A percentile compares a stretch with the other conserved stretches of the same genome.
These are phyloP conservation scores for Reticulitermes speratus DNA, from an alignment of 1,140 invertebrate genomes.

Conservation along the genomic window DNA sequence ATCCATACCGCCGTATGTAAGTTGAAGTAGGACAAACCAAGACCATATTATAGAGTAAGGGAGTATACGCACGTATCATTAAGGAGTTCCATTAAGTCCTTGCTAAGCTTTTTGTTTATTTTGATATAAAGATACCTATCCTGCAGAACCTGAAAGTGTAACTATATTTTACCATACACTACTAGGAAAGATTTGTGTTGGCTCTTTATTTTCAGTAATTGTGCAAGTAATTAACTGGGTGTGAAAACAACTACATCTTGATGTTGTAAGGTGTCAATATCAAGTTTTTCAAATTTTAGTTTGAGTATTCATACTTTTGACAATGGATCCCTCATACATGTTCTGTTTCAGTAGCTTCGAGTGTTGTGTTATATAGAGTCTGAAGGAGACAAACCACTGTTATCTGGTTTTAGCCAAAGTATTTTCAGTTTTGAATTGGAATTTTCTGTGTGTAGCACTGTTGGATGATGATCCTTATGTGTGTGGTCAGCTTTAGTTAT, in stretches of 20 bases:
- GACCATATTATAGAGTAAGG: too few relatives aligned
- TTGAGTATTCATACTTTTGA: neutral
- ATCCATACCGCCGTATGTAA: conserved; percentile 45
- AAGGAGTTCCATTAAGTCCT: conserved; percentile 4
- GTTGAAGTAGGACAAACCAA: neutral
- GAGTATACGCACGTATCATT: neutral
- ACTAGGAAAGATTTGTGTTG: neutral
- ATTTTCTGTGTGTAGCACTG: neutral
- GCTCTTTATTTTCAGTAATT: neutral
- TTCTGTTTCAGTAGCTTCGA: neutral
- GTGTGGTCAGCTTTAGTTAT: neutral
- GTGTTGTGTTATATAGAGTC: neutral
- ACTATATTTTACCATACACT: neutral
- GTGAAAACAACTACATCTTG: neutral
- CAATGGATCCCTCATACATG: neutral
- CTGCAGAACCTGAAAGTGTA: neutral
- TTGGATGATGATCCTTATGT: neutral
- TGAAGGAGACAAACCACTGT: neutral
- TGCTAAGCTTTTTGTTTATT: neutral
- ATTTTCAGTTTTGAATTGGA: neutral
- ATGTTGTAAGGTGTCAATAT: neutral
- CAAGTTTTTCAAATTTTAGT: neutral
- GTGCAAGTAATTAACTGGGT: conserved; percentile 1
- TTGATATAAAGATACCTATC: neutral
- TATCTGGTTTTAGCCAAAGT: neutral